Conservation (phyloP, 2,888 invertebrate species). For the Drosophila anomelani region DNA sequence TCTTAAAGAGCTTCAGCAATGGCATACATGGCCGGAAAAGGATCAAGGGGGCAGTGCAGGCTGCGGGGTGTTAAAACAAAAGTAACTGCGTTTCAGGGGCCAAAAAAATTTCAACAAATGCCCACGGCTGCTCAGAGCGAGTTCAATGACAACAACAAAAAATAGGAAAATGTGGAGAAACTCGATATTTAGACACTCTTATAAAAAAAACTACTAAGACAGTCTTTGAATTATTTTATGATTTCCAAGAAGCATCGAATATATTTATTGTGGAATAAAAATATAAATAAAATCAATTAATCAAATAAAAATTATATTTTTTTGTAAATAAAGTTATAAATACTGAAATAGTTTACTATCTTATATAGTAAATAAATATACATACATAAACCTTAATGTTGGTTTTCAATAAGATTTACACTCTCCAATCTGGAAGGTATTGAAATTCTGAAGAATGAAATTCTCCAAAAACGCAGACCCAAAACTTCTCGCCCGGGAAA, state of each 20-base stretch:
- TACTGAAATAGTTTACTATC: too few species aligned
- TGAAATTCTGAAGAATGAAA: conserved; percentile 3
- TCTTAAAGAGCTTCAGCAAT: conserved; percentile 24
- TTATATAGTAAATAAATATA: too few species aligned
- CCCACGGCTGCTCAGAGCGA: conserved; percentile 33
- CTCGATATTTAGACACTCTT: background rate
- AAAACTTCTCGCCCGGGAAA: conserved; percentile 51
- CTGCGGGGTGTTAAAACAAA: conserved; percentile 42
- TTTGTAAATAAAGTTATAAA: too few species aligned
- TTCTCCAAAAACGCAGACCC: conserved; percentile 11
- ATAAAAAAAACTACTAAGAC: too few species aligned
- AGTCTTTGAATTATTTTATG: too few species aligned
- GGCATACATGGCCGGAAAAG: conserved; percentile 16
- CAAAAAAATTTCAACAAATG: conserved; percentile 61
- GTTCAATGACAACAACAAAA: conserved; percentile 25
- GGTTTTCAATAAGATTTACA: background rate
- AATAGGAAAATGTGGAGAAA: background rate
- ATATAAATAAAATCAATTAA: too few species aligned
- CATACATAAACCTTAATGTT: background rate
- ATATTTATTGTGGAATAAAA: too few species aligned
- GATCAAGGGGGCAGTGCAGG: background rate
- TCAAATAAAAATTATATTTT: too few species aligned
- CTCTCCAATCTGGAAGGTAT: background rate
- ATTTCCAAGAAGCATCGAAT: too few species aligned
- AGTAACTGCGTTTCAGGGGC: conserved; percentile 56